These are phyloP conservation scores for Lytechinus variegatus DNA, from an alignment of 35 echinoderm and acorn worm species.

Conservation along the genomic window DNA sequence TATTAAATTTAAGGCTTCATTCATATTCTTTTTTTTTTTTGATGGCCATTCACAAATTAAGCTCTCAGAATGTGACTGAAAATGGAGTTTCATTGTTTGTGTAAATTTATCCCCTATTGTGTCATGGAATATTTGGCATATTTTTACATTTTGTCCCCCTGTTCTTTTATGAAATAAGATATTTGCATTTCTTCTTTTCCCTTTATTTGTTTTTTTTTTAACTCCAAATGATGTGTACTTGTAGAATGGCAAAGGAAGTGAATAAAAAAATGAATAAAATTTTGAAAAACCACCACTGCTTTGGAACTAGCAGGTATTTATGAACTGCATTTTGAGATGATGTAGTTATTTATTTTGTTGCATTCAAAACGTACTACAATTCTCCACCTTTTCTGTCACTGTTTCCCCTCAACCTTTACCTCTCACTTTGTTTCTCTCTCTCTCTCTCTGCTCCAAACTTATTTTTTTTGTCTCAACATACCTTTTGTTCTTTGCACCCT, in stretches of 20 bases:
- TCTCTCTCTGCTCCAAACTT: too few species aligned
- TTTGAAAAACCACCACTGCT: background rate
- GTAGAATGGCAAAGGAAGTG: background rate
- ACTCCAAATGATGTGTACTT: background rate
- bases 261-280: background rate
- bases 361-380: too few species aligned
- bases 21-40: background rate
- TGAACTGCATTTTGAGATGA: background rate
- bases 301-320: background rate
- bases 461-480: too few species aligned
- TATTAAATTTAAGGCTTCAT: background rate
- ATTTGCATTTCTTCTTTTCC: background rate
- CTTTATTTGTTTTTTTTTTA: background rate
- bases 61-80: background rate
- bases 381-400: too few species aligned
- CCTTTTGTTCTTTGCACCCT: too few species aligned
- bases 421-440: too few species aligned
- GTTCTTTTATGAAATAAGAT: too few species aligned
- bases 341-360: too few species aligned
- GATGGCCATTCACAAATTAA: background rate
- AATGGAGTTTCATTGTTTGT: background rate
- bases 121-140: background rate
- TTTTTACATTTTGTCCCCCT: background rate
- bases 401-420: too few species aligned
- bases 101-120: background rate